Conservation (phyloP, 2,888 invertebrate species). For the Protophormia terraenovae region DNA sequence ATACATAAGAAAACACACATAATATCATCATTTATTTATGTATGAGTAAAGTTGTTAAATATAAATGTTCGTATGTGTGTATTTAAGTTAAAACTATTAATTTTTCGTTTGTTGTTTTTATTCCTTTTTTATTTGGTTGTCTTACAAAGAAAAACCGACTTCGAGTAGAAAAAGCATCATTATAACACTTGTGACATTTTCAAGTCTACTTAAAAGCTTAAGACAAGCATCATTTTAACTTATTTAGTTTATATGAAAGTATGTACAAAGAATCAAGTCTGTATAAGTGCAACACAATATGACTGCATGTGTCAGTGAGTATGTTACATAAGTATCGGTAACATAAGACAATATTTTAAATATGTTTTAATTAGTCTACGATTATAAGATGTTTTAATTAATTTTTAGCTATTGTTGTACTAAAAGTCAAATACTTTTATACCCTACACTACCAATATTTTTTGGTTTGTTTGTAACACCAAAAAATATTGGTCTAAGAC, state of each 20-base stretch:
- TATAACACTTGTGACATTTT: constrained; percentile 46
- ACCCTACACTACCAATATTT: too few relatives aligned
- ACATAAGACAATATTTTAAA: background rate
- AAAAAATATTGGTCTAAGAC: too few relatives aligned
- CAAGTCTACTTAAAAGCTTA: constrained; percentile 54
- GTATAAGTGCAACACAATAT: background rate
- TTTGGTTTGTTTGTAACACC: too few relatives aligned
- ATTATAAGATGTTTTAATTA: background rate
- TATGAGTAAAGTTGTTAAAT: background rate
- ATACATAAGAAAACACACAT: background rate
- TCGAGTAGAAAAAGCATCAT: constrained; percentile 11
- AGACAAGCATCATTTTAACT: constrained; percentile 30
- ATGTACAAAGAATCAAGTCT: background rate
- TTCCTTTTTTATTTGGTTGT: background rate
- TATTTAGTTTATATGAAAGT: too few relatives aligned
- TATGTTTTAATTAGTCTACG: background rate
- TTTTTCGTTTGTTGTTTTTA: constrained; percentile 1
- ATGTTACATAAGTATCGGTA: background rate
- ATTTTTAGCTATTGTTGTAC: background rate
- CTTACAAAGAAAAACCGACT: background rate
- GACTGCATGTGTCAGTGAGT: background rate
- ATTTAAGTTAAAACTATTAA: constrained; percentile 12
- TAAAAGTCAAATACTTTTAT: too few relatives aligned
- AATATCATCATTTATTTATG: background rate
- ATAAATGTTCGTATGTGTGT: background rate